Percentiles rank a stretch among this genome's conserved stretches.
Conservation (phyloP, 92 coral and sea anemone species). For the Zoanthus sansibaricus region DNA sequence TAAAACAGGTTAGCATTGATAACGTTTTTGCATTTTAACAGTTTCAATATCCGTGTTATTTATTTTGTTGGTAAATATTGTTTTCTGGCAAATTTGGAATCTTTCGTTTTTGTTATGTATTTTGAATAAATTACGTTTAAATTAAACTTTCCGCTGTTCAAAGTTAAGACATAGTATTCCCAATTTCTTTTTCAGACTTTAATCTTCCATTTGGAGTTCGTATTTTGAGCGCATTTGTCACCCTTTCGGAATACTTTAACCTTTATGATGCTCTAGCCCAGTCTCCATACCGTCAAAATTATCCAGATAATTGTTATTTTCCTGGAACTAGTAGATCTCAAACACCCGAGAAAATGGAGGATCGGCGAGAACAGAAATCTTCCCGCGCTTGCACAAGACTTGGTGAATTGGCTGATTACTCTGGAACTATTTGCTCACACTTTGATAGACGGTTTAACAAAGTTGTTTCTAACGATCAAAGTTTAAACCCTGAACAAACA, state of each 20-base stretch:
- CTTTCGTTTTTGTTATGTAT: background rate
- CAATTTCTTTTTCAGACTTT: conserved; percentile 58
- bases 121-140: background rate
- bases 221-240: conserved; percentile 81
- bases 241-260: conserved; percentile 64
- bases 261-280: conserved; percentile 71
- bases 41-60: background rate
- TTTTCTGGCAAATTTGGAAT: background rate
- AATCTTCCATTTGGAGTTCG: conserved; percentile 94
- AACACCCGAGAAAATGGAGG: background rate
- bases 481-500: background rate
- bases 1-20: conserved; percentile 75
- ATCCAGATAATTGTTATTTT: background rate
- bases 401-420: conserved; percentile 43
- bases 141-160: no score
- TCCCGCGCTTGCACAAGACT: conserved; percentile 29
- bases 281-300: conserved; percentile 82
- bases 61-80: background rate
- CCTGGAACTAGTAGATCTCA: background rate
- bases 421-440: background rate
- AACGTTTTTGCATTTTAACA: background rate
- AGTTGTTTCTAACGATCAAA: background rate
- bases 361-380: conserved; percentile 12
- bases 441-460: background rate
- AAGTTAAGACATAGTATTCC: no score